Base-by-base conservation (phyloP, 2,113 vertebrate species). In the Neolamprologus brichardi region DNA sequence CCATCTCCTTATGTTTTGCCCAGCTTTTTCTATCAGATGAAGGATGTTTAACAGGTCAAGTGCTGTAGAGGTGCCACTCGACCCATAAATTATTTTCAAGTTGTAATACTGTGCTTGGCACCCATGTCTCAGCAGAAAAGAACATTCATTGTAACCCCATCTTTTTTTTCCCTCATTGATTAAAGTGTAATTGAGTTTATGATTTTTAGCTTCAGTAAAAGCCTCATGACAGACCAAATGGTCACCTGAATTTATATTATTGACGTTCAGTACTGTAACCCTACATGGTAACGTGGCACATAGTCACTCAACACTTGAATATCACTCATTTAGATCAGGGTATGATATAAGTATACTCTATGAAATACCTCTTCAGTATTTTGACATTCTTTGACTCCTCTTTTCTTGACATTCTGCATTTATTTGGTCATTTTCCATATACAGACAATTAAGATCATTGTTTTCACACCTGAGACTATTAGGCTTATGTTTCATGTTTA, bases 191-290 rank as follows among this genome's bases (percentile, higher is more conserved):
- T 93, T 91, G 89, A 92, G 93, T 94, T 95, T 91, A 92, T 92
- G 92, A 92, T 94, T 94, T 93, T 95, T 90, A 92, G 91, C 90
- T 88, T 92, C 88, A 91, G 89, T 95, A 94, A 96, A 95, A 96
- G 95, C 95, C 84, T 89, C 83, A 85, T 94, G 95, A 93, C 93
- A 92, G 91, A 89, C 89, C 91, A 95, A 95, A 94, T 93, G 84
- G 88, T 83, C 85, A 87, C 78, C 94, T 95, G 86, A 90, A 90
- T 95, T 88, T 88, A 90, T 72, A 87, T 86, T 85, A 94, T 92
- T 92, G 89, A 96, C 39, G 23, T 53, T 82, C 72, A 90, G 83
- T 54, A 72, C 34, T 32, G 52, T 77, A 56, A 81, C 77, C 72
- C 75, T 81, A 70, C 89, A 88, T 93, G 85, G 84, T 80, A 32